These are phyloP conservation scores for Todus mexicanus DNA, from an alignment of 2,797 vertebrate species.

Conservation along the genomic window DNA sequence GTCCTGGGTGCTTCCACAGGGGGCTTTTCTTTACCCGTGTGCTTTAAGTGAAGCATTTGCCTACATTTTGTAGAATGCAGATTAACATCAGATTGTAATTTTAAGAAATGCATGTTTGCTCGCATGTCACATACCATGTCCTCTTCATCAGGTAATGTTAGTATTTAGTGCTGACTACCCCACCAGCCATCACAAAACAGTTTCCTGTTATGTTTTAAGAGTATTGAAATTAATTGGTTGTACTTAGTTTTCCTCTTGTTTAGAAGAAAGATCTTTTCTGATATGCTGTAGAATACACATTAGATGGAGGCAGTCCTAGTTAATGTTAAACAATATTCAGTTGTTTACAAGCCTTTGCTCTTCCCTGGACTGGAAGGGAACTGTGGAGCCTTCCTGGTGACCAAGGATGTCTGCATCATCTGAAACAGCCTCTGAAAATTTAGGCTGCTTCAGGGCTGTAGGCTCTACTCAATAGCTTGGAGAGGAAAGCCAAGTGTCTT, in stretches of 20 bases:
- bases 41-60: not conserved
- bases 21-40: not conserved
- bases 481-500: not conserved
- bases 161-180: not conserved
- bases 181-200: not conserved
- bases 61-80: not conserved
- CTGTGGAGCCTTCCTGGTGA: not conserved
- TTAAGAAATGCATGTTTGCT: not conserved
- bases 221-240: not conserved
- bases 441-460: not conserved
- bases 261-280: not conserved
- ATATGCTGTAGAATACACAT: not conserved
- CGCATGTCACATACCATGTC: rapidly evolving
- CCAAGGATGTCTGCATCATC: not conserved
- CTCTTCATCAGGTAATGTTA: not conserved
- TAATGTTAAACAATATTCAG: not conserved
- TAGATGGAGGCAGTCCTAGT: not conserved
- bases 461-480: not conserved
- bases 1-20: not conserved
- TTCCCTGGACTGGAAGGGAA: not conserved
- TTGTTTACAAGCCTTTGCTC: not conserved
- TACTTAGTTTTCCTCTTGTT: not conserved
- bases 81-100: not conserved
- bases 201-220: not conserved
- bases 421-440: not conserved